A percentile compares a stretch with the other conserved stretches of the same genome.
Conservation (phyloP, 1,140 invertebrate genomes). For the Phthorimaea operculella region DNA sequence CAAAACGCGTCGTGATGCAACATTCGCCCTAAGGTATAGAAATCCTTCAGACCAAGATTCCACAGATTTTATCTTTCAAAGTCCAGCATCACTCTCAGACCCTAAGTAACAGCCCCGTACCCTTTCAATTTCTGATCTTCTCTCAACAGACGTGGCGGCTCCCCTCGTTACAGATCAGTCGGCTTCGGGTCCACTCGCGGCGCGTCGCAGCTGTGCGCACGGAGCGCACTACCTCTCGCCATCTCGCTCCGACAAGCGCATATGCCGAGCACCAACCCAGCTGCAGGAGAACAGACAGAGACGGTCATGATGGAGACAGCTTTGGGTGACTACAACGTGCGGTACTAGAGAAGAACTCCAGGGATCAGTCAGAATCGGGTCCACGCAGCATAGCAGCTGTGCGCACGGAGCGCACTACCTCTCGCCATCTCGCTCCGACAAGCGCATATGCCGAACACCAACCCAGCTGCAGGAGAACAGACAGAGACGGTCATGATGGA, state of each 20-base stretch:
- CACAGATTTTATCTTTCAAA: no score
- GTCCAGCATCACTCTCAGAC: no score
- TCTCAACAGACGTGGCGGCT: slow-evolving; percentile 42
- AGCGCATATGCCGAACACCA: slow-evolving; percentile 26
- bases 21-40: no score
- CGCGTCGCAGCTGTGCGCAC: slow-evolving; percentile 51
- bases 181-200: slow-evolving; percentile 35
- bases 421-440: slow-evolving; percentile 51
- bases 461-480: slow-evolving; percentile 27
- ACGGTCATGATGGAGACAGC: slow-evolving; percentile 50
- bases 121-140: neutral
- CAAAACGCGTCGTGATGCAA: no score
- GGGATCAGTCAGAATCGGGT: slow-evolving; percentile 35
- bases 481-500: slow-evolving; percentile 54
- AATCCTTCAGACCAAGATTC: no score
- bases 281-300: slow-evolving; percentile 36
- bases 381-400: slow-evolving; percentile 52
- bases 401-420: slow-evolving; percentile 48
- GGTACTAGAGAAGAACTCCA: slow-evolving; percentile 37
- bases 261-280: slow-evolving; percentile 23
- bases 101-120: no score
- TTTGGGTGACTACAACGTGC: slow-evolving; percentile 34
- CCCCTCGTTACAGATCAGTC: slow-evolving; percentile 44
- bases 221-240: slow-evolving; percentile 51
- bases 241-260: slow-evolving; percentile 47